phyloP scores from a whole-genome alignment of 2,888 invertebrate genomes.

The Apotomis betuletana region DNA sequence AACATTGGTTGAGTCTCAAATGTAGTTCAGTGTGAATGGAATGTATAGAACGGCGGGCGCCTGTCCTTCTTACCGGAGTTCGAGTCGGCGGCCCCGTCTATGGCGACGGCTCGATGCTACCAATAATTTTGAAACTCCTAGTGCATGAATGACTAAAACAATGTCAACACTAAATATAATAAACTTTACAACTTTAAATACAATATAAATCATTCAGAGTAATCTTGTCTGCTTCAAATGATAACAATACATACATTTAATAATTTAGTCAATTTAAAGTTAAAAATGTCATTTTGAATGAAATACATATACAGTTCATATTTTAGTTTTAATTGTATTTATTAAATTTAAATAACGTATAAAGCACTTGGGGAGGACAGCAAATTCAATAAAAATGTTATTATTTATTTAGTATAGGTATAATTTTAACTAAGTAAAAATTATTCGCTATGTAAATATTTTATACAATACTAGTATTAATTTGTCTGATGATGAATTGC shows the following conservation, averaged over 20 bases:
- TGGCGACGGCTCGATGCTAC: conserved; percentile 14
- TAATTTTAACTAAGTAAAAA: conserved; percentile 83
- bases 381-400: conserved; percentile 84
- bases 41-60: not conserved
- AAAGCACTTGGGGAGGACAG: conserved; percentile 85
- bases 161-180: conserved; percentile 24
- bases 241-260: conserved; percentile 69
- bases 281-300: conserved; percentile 51
- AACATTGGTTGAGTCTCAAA: conserved; percentile 1
- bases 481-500: conserved; percentile 79
- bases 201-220: conserved; percentile 68
- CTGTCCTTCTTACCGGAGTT: not conserved
- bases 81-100: not conserved
- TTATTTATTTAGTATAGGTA: conserved; percentile 78
- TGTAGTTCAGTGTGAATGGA: conserved; percentile 8
- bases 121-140: conserved; percentile 16
- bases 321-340: conserved; percentile 80
- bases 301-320: conserved; percentile 78
- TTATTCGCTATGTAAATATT: conserved; percentile 83
- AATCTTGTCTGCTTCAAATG: conserved; percentile 64
- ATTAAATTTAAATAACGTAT: conserved; percentile 82
- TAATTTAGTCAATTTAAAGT: conserved; percentile 73
- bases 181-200: conserved; percentile 28
- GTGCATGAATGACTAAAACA: conserved; percentile 18
- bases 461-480: conserved; percentile 82